Evolutionary conservation across 2,113 vertebrate genomes (phyloP).

Genomic region (Hippotragus niger): DNA sequence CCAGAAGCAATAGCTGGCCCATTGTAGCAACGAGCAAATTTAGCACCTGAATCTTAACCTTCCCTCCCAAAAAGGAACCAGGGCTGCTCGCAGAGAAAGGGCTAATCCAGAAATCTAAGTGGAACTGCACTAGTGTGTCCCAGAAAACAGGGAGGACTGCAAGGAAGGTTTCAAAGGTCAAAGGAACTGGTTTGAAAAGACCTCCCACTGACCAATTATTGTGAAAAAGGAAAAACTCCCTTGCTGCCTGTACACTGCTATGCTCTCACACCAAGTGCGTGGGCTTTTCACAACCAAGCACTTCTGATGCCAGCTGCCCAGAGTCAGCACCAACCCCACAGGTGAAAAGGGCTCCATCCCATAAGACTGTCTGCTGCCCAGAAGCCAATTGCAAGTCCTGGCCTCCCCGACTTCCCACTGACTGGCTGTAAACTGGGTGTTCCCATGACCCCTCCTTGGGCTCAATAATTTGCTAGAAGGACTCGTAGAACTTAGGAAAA

Average conservation of each 20-base stretch:
- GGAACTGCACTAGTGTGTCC: not conserved
- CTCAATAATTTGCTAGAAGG: not conserved
- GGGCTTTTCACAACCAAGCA: not conserved
- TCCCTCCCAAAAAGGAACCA: too few relatives aligned
- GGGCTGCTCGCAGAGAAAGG: not conserved
- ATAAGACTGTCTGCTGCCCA: too few relatives aligned
- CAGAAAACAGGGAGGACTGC: not conserved
- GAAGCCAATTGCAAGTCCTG: not conserved
- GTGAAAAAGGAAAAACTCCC: not conserved
- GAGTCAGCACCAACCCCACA: too few relatives aligned
- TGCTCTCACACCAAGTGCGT: too few relatives aligned
- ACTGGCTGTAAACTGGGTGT: not conserved
- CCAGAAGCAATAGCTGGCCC: not conserved
- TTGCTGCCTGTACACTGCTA: not conserved
- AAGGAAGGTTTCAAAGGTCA: not conserved
- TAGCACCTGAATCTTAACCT: too few relatives aligned
- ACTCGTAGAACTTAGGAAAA: not conserved
- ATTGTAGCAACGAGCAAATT: fast-evolving
- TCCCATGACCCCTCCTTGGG: not conserved
- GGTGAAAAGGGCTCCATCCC: not conserved
- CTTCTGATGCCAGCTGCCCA: not conserved
- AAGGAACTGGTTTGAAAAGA: not conserved
- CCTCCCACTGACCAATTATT: not conserved
- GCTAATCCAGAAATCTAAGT: not conserved
- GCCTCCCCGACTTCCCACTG: not conserved